Percentiles rank a stretch among this genome's conserved stretches.
Evolutionary conservation across 2,797 vertebrate genomes (phyloP).

Genomic region (Scolopax rusticola): DNA sequence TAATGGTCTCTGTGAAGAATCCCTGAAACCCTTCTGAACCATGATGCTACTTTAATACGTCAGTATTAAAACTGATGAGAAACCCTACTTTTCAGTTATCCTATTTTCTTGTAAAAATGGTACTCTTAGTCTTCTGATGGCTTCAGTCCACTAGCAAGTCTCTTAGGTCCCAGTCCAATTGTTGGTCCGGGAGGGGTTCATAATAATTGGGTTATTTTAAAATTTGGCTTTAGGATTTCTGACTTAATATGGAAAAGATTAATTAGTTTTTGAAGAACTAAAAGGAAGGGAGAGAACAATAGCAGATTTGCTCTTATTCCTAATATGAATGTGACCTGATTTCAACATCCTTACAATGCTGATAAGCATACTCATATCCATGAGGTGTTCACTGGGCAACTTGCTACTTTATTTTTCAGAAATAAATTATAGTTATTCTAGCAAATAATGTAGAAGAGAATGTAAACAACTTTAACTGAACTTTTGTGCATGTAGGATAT

Average conservation of each 20-base stretch:
- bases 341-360: neutral
- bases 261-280: neutral
- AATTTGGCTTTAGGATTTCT: neutral
- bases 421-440: neutral
- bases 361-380: neutral
- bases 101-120: neutral
- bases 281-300: neutral
- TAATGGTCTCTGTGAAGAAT: neutral
- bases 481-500: neutral
- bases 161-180: too few species aligned
- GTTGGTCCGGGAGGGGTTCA: too few species aligned
- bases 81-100: neutral
- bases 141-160: neutral
- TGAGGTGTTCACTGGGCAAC: neutral
- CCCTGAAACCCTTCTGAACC: neutral
- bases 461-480: neutral
- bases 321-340: neutral
- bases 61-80: neutral
- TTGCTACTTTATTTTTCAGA: neutral
- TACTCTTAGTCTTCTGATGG: neutral
- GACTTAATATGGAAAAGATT: neutral
- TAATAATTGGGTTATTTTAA: too few species aligned
- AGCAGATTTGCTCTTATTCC: neutral
- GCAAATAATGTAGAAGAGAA: conserved; percentile 17
- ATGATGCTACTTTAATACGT: neutral